Conservation (phyloP, 2,888 invertebrate genomes). For the Lycocerus yunnanus region DNA sequence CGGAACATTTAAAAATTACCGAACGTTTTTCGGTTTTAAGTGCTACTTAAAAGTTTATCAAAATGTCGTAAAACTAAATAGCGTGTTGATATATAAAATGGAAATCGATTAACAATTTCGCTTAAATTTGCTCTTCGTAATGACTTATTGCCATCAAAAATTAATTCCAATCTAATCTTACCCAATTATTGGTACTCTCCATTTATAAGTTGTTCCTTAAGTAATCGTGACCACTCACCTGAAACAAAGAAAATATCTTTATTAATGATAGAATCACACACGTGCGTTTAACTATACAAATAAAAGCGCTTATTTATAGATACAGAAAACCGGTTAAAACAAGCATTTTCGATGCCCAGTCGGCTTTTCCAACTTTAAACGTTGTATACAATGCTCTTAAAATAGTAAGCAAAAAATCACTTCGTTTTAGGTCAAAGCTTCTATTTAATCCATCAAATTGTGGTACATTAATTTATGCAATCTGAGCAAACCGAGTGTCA, state of each 20-base stretch:
- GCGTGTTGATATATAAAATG: conserved; percentile 34
- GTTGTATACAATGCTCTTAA: no score
- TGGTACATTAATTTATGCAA: no score
- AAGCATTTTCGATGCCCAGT: no score
- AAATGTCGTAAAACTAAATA: conserved; percentile 31
- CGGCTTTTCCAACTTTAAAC: no score
- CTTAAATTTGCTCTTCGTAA: conserved; percentile 20
- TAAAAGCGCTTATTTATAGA: no score
- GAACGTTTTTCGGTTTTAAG: conserved; percentile 36
- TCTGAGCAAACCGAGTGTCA: no score
- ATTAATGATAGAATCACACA: background rate
- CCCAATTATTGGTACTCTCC: background rate
- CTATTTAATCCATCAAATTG: no score
- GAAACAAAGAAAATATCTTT: background rate
- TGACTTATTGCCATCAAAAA: conserved; percentile 1
- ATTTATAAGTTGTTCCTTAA: background rate
- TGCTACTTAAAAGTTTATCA: conserved; percentile 39
- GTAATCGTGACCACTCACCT: background rate
- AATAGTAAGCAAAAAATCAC: no score
- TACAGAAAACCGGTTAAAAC: background rate
- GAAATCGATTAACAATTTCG: conserved; percentile 36
- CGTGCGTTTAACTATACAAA: background rate
- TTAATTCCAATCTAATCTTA: conserved; percentile 1
- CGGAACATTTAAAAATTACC: conserved; percentile 34
- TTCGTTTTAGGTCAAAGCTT: no score